Percentiles rank a stretch among this genome's conserved stretches.
Conservation (phyloP, 2,113 vertebrate genomes). For the Eurypyga helias region DNA sequence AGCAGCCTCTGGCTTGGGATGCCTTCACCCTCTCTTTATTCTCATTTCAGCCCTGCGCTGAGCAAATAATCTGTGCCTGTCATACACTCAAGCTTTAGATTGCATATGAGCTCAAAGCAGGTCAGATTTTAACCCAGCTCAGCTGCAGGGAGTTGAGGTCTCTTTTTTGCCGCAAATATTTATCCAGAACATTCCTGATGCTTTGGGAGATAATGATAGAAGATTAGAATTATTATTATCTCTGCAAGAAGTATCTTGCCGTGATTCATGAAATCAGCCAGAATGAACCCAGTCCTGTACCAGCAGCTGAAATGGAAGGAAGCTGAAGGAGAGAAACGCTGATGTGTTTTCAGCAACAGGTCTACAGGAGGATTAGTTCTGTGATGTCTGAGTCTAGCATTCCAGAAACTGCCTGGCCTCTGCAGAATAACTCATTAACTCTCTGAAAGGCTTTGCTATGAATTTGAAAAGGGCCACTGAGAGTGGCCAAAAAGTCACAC, state of each 20-base stretch:
- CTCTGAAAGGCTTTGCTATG: slow-evolving; percentile 14
- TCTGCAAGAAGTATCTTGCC: background rate
- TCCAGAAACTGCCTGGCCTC: slow-evolving; percentile 27
- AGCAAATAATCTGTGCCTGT: background rate
- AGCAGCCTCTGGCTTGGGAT: background rate
- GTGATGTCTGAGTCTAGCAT: slow-evolving; percentile 5
- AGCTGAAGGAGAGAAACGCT: background rate
- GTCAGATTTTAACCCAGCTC: background rate
- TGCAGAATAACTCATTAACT: slow-evolving; percentile 30
- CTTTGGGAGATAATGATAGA: background rate
- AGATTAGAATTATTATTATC: background rate
- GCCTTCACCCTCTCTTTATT: background rate
- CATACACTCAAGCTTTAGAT: background rate
- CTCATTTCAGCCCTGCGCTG: background rate
- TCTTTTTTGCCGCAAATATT: slow-evolving; percentile 5
- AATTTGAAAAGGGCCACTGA: background rate
- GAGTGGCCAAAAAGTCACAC: background rate
- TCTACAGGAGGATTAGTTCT: slow-evolving; percentile 40
- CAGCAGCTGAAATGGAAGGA: slow-evolving; percentile 9
- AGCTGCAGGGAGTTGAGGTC: background rate
- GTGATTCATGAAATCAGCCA: background rate
- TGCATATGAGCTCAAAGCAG: background rate
- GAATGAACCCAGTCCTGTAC: background rate
- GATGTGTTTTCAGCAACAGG: background rate
- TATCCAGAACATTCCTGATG: background rate